Base-by-base conservation (phyloP, 1,140 invertebrate species). In the Zaprionus ornatus region DNA sequence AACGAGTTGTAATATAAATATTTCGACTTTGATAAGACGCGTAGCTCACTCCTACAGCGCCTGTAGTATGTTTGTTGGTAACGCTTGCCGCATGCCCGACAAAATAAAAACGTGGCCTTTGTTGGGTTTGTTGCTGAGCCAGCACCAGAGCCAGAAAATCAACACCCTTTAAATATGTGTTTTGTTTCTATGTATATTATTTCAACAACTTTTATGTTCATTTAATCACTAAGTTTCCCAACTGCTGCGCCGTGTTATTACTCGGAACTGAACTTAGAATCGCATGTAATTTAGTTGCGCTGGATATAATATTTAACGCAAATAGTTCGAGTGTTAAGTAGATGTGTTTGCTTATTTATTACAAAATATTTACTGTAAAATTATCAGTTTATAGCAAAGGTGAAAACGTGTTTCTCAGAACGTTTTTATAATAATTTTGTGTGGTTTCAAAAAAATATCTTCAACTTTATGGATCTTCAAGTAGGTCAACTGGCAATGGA, bases 1-100 rank as follows among this genome's bases (percentile, higher is more conserved):
- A 85, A 67, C 56, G 35, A 71, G 35, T 61, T 69, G 50, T 75
- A 61, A 66, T 81, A 82, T 73, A 73, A 71, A 75, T 69, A 77
- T 75, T 76, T 57, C 56, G 75, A 32, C 45, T 59, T 54, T 76
- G 82, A 85, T 85, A 85, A 87, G 82, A 48, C 42, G 50, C 42
- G 25, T 17, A 37, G 61, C 48, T 37, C 29, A 54, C 15, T 19
- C 15, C 27, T 35, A 21, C 29, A 21, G 29, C 2, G 27, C 32
- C 4, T 17, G 3, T 10, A 12, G 7, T 45, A 15, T 40, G 4
- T 15, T 37, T 35, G 66, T 37, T 68, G 4, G 6, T 29, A 57
- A 4, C 5, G 17, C 55, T 19, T 17, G 27, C 3, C 6, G 9
- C 13, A 13, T 21, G 63, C 17, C 21, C 64, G 35, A 57, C 29